Evolutionary conservation across 2,888 invertebrate genomes (phyloP).

Genomic region (Protophormia terraenovae): DNA sequence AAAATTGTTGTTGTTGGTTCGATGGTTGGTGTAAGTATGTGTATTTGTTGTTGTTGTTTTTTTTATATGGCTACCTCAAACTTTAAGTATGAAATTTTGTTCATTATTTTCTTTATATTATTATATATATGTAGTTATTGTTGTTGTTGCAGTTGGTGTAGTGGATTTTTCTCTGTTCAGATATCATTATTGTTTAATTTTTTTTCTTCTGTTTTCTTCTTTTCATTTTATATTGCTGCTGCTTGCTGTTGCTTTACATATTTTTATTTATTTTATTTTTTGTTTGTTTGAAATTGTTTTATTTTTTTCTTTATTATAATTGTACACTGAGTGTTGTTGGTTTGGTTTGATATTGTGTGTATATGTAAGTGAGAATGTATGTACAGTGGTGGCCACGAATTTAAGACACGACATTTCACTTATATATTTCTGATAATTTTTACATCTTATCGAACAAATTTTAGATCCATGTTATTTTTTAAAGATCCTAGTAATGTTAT

Average conservation of each 20-base stretch:
- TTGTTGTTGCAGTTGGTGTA: conserved; percentile 39
- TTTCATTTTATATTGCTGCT: conserved; percentile 52
- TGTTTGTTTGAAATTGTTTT: conserved; percentile 22
- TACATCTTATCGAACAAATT: too few relatives aligned
- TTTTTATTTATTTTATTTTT: conserved; percentile 35
- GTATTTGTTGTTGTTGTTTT: conserved; percentile 45
- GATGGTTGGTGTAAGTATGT: neutral
- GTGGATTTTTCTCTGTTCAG: conserved; percentile 48
- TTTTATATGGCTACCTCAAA: conserved; percentile 58
- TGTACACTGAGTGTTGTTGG: conserved; percentile 39
- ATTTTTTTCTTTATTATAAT: conserved; percentile 33
- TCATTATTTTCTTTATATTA: conserved; percentile 1
- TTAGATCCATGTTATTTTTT: too few relatives aligned
- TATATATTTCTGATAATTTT: too few relatives aligned
- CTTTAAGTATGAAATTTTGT: conserved; percentile 55
- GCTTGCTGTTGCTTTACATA: conserved; percentile 56
- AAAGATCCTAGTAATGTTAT: neutral
- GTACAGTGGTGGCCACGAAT: too few relatives aligned
- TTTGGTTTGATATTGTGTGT: conserved; percentile 56
- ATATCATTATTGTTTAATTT: conserved; percentile 60
- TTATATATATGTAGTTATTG: neutral
- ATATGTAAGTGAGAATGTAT: too few relatives aligned
- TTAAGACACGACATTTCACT: too few relatives aligned
- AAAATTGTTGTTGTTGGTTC: neutral
- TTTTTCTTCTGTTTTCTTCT: conserved; percentile 37